Percentiles rank a stretch among this genome's conserved stretches.
These are phyloP conservation scores for Chrysotoxum bicinctum DNA, from an alignment of 2,888 invertebrate species.

Conservation along the genomic window DNA sequence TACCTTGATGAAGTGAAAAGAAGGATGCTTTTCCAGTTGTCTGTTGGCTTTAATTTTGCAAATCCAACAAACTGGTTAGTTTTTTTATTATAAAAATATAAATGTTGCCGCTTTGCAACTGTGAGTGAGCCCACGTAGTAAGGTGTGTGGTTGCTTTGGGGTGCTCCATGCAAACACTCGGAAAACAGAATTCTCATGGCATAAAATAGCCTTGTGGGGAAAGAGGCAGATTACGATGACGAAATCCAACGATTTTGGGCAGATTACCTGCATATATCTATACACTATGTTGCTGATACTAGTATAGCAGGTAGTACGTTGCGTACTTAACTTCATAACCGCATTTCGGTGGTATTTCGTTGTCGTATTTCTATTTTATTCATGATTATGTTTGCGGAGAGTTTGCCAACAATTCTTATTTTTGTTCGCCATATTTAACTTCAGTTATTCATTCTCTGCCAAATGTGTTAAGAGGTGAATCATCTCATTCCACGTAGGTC, in stretches of 20 bases:
- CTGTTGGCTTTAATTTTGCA: conserved; percentile 43
- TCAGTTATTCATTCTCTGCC: conserved; percentile 14
- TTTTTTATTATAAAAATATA: conserved; percentile 39
- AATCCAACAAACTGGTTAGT: conserved; percentile 58
- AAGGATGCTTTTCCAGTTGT: conserved; percentile 59
- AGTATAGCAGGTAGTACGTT: conserved; percentile 11
- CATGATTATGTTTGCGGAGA: not conserved
- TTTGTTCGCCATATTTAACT: not conserved
- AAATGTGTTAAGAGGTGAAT: conserved; percentile 33
- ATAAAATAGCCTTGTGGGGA: conserved; percentile 55
- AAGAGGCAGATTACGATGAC: conserved; percentile 53
- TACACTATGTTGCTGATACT: not conserved
- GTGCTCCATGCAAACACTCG: conserved; percentile 1
- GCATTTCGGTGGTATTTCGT: conserved; percentile 3
- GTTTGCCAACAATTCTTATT: conserved; percentile 20
- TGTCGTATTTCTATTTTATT: not conserved
- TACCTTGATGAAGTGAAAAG: conserved; percentile 56
- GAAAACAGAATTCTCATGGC: conserved; percentile 35
- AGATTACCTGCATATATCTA: not conserved
- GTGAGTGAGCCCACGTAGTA: conserved; percentile 31
- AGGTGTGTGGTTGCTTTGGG: conserved; percentile 13
- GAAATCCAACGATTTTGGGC: conserved; percentile 52
- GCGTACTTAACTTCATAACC: not conserved
- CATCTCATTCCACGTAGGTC: conserved; percentile 27
- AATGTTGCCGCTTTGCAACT: conserved; percentile 47